These are phyloP conservation scores for Cochlearius cochlearius DNA, from an alignment of 2,113 vertebrate genomes.

Conservation along the genomic window DNA sequence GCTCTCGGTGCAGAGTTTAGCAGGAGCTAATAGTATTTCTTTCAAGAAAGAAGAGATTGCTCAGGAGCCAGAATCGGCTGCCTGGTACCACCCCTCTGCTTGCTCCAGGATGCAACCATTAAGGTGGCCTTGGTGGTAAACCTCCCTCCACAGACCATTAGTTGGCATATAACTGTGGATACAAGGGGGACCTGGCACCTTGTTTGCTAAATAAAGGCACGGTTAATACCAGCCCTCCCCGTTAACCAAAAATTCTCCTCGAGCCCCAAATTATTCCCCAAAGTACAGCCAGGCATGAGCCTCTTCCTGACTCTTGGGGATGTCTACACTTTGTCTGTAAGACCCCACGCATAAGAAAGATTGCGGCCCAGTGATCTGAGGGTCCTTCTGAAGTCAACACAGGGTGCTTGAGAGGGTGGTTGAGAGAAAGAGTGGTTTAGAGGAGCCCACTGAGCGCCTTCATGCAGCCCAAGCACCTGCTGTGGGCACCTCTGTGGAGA, in stretches of 20 bases:
- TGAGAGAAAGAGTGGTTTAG: not conserved
- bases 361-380: too few species aligned
- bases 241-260: not conserved
- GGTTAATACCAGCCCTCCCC: not conserved
- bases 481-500: not conserved
- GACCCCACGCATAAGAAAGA: not conserved
- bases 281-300: not conserved
- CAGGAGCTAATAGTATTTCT: not conserved
- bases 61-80: not conserved
- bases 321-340: not conserved
- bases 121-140: not conserved
- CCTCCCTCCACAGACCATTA: not conserved
- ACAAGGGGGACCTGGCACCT: not conserved
- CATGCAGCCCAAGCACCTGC: not conserved
- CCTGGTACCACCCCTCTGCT: not conserved
- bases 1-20: not conserved
- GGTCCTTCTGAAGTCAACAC: not conserved
- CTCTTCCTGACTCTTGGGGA: not conserved
- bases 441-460: accelerated
- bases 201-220: not conserved
- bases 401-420: not conserved
- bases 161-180: not conserved
- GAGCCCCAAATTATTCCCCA: not conserved
- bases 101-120: not conserved
- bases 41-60: not conserved